Evolutionary conservation across 2,797 vertebrate species (phyloP).

Genomic region (Phalloptychus januarius): DNA sequence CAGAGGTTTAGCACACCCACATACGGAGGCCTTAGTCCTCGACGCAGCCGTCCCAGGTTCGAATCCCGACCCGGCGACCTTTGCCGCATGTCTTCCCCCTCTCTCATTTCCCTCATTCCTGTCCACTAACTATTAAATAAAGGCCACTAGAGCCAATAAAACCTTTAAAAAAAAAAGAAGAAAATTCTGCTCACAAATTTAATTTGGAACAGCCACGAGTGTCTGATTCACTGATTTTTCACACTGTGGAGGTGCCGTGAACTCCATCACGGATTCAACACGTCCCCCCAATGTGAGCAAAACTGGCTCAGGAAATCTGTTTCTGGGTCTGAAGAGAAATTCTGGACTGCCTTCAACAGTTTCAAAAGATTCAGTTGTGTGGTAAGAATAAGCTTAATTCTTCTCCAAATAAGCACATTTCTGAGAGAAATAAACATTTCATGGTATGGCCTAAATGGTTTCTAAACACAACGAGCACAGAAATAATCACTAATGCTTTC

Average conservation of each 20-base stretch:
- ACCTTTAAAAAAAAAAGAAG: too few species aligned
- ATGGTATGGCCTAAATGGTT: constrained; percentile 3
- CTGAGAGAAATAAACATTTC: neutral
- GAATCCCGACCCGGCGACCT: too few species aligned
- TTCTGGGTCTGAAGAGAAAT: constrained; percentile 45
- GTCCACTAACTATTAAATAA: too few species aligned
- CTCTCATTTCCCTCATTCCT: too few species aligned
- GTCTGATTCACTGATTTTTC: constrained; percentile 41
- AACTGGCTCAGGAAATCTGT: constrained; percentile 26
- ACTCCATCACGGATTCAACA: constrained; percentile 29
- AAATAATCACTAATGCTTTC: constrained; percentile 8
- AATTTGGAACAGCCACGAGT: constrained; percentile 32
- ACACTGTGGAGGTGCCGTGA: constrained; percentile 27
- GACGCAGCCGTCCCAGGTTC: too few species aligned
- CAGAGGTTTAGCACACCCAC: too few species aligned
- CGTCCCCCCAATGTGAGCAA: constrained; percentile 21
- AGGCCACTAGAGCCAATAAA: too few species aligned
- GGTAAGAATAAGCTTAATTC: constrained; percentile 21
- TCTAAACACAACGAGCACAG: constrained; percentile 3
- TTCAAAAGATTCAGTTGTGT: constrained; percentile 38
- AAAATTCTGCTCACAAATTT: constrained; percentile 34
- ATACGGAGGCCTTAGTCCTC: too few species aligned
- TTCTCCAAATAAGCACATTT: constrained; percentile 1
- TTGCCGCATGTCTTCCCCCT: too few species aligned
- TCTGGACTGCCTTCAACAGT: constrained; percentile 27